Base-by-base conservation (phyloP, 2,113 vertebrate genomes). In the Noturus placidus region DNA sequence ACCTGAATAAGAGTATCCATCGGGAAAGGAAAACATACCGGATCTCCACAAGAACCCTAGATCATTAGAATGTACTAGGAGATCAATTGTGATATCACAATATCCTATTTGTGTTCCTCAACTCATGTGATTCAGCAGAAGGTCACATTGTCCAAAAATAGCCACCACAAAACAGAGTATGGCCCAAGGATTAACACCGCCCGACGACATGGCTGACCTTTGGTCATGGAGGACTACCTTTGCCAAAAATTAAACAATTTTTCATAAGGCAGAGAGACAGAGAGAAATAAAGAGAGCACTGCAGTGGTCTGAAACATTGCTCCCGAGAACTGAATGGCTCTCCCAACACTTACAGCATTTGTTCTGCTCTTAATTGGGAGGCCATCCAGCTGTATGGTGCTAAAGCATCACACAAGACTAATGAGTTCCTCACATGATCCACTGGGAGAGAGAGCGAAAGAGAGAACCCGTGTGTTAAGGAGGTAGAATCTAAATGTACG, bases 181-280 rank as follows among this genome's bases (percentile, higher is more conserved):
- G 91, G 93, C 91, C 92, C 87, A 91, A 90, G 87, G 89, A 88
- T 89, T 91, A 91, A 87, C 89, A 92, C 92, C 76, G 91, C 92
- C 93, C 87, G 52, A 92, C 92, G 90, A 93, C 94, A 93, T 57
- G 50, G 82, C 86, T 92, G 93, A 95, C 94, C 94, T 94, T 94
- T 93, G 93, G 89, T 91, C 91, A 89, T 90, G 87, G 70, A 84
- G 72, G 88, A 90, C 92, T 91, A 86, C 88, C 63, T 74, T 88
- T 69, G 82, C 83, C 72, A 83, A 74, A 87, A 83, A 72, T 72
- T 20, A 88, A 88, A 82, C 13, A 38, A 30, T 67, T 52, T 83
- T 83, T 83, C 59, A 65, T 67, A 65, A 46, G 35, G 25, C 38
- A 42, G 38, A 20, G 61, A 67, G 57, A 78, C 54, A 59, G 84